These are phyloP conservation scores for Etheostoma perlongum DNA, from an alignment of 2,797 vertebrate genomes.

Conservation along the genomic window DNA sequence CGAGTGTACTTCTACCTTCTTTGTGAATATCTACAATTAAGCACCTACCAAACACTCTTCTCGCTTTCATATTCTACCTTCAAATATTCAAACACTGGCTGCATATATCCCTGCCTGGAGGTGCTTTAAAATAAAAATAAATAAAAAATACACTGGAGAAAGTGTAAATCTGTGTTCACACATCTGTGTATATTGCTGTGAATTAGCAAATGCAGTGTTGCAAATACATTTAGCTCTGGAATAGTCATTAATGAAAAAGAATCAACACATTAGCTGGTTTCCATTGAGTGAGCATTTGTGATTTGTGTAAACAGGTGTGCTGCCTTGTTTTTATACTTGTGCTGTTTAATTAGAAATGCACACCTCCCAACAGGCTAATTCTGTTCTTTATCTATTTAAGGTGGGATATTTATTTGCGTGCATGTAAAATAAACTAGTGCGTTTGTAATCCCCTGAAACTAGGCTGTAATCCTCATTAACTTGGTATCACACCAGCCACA, in stretches of 20 bases:
- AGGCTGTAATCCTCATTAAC: constrained; percentile 38
- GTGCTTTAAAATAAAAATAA: not conserved
- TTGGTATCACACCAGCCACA: constrained; percentile 10
- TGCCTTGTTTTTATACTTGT: constrained; percentile 70
- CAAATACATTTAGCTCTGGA: constrained; percentile 30
- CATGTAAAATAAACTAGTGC: constrained; percentile 41
- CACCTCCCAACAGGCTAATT: constrained; percentile 60
- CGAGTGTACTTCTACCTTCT: constrained; percentile 1
- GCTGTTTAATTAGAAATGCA: constrained; percentile 72
- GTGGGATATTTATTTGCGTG: constrained; percentile 51
- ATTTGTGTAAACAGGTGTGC: constrained; percentile 80
- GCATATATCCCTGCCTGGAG: not conserved
- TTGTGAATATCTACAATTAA: constrained; percentile 12
- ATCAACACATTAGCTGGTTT: constrained; percentile 61
- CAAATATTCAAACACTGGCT: constrained; percentile 24
- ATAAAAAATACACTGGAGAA: not conserved
- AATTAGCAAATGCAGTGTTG: constrained; percentile 13
- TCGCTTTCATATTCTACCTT: constrained; percentile 30
- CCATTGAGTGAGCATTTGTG: constrained; percentile 69
- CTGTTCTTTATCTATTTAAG: constrained; percentile 54
- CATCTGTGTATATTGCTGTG: constrained; percentile 14
- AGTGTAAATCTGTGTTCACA: constrained; percentile 19
- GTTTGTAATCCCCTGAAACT: constrained; percentile 48
- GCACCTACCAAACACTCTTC: not conserved
- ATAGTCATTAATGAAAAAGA: constrained; percentile 64